Evolutionary conservation across 2,113 vertebrate species (phyloP).

Genomic region (Aspidoscelis tigris): DNA sequence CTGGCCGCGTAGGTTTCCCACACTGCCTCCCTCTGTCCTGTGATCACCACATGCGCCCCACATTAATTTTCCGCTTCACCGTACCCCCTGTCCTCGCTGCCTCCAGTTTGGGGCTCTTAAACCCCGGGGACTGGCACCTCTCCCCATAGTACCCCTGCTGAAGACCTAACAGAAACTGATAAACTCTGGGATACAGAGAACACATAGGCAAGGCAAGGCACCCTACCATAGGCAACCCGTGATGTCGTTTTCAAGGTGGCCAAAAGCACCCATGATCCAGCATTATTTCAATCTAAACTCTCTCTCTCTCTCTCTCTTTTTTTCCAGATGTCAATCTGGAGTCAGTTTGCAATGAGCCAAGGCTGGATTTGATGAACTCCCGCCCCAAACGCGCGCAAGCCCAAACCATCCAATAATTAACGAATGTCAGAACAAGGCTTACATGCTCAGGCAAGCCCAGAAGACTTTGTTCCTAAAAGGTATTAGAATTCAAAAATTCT

Average conservation of each 20-base stretch:
- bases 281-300: too few relatives aligned
- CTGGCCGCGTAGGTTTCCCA: too few relatives aligned
- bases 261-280: too few relatives aligned
- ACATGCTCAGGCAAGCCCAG: slow-evolving; percentile 58
- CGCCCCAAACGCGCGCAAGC: slow-evolving; percentile 26
- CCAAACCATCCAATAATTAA: slow-evolving; percentile 66
- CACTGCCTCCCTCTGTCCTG: too few relatives aligned
- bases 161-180: too few relatives aligned
- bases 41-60: background rate
- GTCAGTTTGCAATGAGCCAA: slow-evolving; percentile 54
- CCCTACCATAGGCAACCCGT: too few relatives aligned
- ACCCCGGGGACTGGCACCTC: background rate
- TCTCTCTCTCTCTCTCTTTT: background rate
- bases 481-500: slow-evolving; percentile 41
- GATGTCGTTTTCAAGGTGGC: too few relatives aligned
- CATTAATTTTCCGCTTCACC: background rate
- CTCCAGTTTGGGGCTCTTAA: background rate
- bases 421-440: slow-evolving; percentile 57
- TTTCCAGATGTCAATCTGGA: slow-evolving; percentile 2
- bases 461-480: slow-evolving; percentile 58
- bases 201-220: too few relatives aligned
- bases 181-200: too few relatives aligned
- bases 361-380: slow-evolving; percentile 32
- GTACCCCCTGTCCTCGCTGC: background rate
- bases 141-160: too few relatives aligned